Base-by-base conservation (phyloP, 1,140 invertebrate species). In the Epicauta chinensis region DNA sequence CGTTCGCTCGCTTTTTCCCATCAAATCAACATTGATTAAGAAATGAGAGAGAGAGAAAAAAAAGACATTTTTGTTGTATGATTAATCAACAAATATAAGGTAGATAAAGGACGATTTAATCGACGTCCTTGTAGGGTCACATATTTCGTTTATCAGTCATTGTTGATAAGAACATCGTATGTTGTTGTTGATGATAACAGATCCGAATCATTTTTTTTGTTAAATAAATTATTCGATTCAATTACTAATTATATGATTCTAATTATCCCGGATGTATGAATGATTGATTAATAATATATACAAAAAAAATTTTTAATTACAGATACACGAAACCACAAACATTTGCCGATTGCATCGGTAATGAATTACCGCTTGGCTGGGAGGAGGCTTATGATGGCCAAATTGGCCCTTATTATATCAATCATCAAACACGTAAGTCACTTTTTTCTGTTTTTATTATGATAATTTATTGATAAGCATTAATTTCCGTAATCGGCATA, bases 321-420 rank as follows among this genome's bases (percentile, higher is more conserved):
- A 97, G 93, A 75, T 92, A 86, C 69, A 96, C 93, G 53, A 97
- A 97, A 75, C 94, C 94, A 46, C 89, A 93, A 72, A 89, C 89
- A 36, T 97, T 97, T 77, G 93, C 94, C 55, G 95, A 98, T 72
- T 98, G 95, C 75, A 90, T 96, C 68, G 94, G 93, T 63, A 93
- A 97, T 79, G 93, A 97, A 74, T 75, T 97, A 65, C 94, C 94
- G 32, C 80, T 94, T 62, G 94, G 95, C 53, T 98, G 95, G 95
- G 94, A 98, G 74, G 90, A 96, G 76, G 85, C 87, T 12, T 92
- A 86, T 70, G 93, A 97, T 74, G 84, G 86, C 44, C 86, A 92
- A 70, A 89, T 97, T 68, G 94, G 94, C 40, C 82, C 87, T 34
- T 97, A 97, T 75, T 98, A 93, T 74, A 94, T 97, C 72, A 92